Evolutionary conservation across 2,797 vertebrate genomes (phyloP).

Genomic region (Ptychadena robeensis): DNA sequence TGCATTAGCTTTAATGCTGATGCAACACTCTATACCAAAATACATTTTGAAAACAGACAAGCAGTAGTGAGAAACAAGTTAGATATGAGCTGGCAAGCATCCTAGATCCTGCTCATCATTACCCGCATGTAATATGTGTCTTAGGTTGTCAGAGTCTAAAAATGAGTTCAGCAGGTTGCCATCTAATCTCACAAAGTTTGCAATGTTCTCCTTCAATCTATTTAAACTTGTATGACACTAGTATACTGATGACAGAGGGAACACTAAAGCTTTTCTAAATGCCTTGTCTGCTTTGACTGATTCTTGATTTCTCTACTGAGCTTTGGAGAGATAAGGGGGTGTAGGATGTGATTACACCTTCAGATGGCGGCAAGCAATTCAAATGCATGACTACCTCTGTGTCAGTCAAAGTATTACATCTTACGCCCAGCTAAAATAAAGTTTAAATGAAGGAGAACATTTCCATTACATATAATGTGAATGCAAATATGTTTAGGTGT

Average conservation of each 20-base stretch:
- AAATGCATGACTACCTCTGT: conserved; percentile 20
- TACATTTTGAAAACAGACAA: conserved; percentile 36
- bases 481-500: background rate
- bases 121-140: conserved; percentile 38
- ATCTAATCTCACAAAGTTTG: conserved; percentile 49
- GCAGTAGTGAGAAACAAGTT: conserved; percentile 6
- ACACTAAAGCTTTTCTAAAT: conserved; percentile 53
- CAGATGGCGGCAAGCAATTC: conserved; percentile 22
- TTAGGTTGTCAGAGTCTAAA: conserved; percentile 49
- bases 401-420: conserved; percentile 16
- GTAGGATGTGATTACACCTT: conserved; percentile 38
- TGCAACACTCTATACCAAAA: conserved; percentile 1
- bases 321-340: conserved; percentile 34
- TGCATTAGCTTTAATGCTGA: background rate
- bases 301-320: conserved; percentile 41
- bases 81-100: conserved; percentile 44
- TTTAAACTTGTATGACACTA: conserved; percentile 42
- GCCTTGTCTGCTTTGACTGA: conserved; percentile 51
- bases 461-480: background rate
- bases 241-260: conserved; percentile 38
- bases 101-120: conserved; percentile 49
- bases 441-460: background rate
- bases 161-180: conserved; percentile 56
- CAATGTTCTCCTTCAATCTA: conserved; percentile 52
- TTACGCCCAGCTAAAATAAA: background rate